Conservation (phyloP, 2,797 vertebrate genomes). For the Sarcophilus harrisii region DNA sequence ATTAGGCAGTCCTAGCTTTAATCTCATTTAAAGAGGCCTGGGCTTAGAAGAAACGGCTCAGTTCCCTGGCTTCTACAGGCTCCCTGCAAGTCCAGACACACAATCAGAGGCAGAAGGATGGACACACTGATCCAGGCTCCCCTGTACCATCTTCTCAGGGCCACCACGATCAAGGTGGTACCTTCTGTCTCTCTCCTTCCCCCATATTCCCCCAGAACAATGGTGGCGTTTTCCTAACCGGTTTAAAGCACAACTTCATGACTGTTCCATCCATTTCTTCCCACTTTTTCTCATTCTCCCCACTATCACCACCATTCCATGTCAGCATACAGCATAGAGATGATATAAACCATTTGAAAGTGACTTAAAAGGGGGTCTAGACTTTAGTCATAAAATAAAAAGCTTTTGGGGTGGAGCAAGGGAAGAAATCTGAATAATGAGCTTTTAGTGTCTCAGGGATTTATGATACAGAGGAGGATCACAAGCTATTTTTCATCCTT, state of each 20-base stretch:
- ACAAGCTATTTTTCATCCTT: slow-evolving; percentile 33
- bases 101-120: slow-evolving; percentile 40
- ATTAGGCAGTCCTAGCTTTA: slow-evolving; percentile 75
- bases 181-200: not conserved
- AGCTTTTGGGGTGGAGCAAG: slow-evolving; percentile 45
- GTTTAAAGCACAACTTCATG: slow-evolving; percentile 22
- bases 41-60: slow-evolving; percentile 63
- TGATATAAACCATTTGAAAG: slow-evolving; percentile 77
- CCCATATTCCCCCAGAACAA: not conserved
- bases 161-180: not conserved
- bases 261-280: not conserved
- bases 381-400: slow-evolving; percentile 64
- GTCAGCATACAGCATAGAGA: slow-evolving; percentile 60
- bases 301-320: slow-evolving; percentile 37
- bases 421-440: slow-evolving; percentile 65
- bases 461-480: slow-evolving; percentile 68
- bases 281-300: slow-evolving; percentile 42
- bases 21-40: slow-evolving; percentile 74
- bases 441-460: slow-evolving; percentile 63
- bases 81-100: not conserved
- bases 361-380: slow-evolving; percentile 71
- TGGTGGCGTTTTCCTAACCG: not conserved
- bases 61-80: slow-evolving; percentile 57
- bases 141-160: not conserved
- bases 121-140: slow-evolving; percentile 43